phyloP scores from a whole-genome alignment of 2,888 invertebrate genomes.

The Idaea straminata region DNA sequence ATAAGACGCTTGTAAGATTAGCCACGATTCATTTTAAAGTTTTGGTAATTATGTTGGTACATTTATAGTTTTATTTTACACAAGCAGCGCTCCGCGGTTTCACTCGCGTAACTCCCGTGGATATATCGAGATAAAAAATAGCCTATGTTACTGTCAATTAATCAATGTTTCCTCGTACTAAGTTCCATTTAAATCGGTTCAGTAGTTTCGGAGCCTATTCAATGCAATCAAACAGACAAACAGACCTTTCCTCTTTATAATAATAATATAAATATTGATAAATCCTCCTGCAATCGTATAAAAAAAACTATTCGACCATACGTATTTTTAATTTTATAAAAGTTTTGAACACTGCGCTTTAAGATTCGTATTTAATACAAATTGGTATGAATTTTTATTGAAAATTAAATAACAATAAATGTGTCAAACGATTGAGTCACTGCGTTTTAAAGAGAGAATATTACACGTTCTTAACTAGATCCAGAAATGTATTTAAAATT shows the following conservation, averaged over 20 bases:
- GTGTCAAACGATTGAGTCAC: slow-evolving; percentile 21
- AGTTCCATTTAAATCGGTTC: no score
- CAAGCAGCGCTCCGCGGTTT: no score
- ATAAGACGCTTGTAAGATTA: slow-evolving; percentile 28
- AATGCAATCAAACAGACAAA: no score
- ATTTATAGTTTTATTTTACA: slow-evolving; percentile 18
- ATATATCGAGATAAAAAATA: no score
- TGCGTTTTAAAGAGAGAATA: slow-evolving; percentile 13
- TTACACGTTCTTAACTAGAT: slow-evolving; percentile 6
- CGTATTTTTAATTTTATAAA: neutral
- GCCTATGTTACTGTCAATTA: no score
- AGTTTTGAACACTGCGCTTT: slow-evolving; percentile 2
- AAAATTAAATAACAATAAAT: slow-evolving; percentile 26
- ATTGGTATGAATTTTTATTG: slow-evolving; percentile 19
- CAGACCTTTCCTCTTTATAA: no score
- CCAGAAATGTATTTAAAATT: slow-evolving; percentile 16
- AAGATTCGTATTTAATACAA: slow-evolving; percentile 5
- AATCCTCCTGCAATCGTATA: neutral
- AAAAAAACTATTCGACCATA: neutral
- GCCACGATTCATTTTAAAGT: slow-evolving; percentile 24
- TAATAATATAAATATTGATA: no score
- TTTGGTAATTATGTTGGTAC: slow-evolving; percentile 12
- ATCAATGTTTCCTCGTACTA: no score
- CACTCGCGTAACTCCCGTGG: no score
- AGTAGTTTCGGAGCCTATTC: no score